A percentile compares a stretch with the other conserved stretches of the same genome.
Conservation (phyloP, 2,797 vertebrate species). For the Schizothorax lantsangensis region DNA sequence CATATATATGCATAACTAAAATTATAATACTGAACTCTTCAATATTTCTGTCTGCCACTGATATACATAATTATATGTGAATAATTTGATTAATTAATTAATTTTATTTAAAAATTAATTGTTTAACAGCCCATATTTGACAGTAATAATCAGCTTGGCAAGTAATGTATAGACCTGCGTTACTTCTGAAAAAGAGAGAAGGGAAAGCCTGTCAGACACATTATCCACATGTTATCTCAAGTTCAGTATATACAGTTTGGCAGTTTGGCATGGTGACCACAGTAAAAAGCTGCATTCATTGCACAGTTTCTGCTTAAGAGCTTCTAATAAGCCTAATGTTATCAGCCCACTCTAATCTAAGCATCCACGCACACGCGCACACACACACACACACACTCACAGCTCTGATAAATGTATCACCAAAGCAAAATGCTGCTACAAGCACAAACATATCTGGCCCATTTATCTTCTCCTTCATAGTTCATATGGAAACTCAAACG, state of each 20-base stretch:
- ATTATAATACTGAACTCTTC: no score
- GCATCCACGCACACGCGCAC: conserved; percentile 17
- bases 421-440: conserved; percentile 74
- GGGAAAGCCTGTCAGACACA: conserved; percentile 19
- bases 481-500: conserved; percentile 73
- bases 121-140: not conserved
- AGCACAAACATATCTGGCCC: conserved; percentile 79
- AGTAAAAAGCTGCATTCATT: conserved; percentile 28
- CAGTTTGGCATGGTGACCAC: conserved; percentile 27
- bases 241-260: not conserved
- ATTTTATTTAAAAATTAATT: not conserved
- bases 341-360: conserved; percentile 35
- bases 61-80: not conserved
- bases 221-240: conserved; percentile 15
- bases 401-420: conserved; percentile 73
- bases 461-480: conserved; percentile 75
- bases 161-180: not conserved
- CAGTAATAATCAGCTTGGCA: not conserved
- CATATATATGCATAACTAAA: no score
- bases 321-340: conserved; percentile 43
- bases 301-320: conserved; percentile 27
- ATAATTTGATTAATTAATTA: not conserved
- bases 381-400: conserved; percentile 36
- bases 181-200: not conserved
- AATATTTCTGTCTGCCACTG: no score